Evolutionary conservation across 37 sponge, comb jelly and placozoan genomes (phyloP), one percentile per base, ranked within the genome.

Genomic region (Chondrosia reniformis): DNA sequence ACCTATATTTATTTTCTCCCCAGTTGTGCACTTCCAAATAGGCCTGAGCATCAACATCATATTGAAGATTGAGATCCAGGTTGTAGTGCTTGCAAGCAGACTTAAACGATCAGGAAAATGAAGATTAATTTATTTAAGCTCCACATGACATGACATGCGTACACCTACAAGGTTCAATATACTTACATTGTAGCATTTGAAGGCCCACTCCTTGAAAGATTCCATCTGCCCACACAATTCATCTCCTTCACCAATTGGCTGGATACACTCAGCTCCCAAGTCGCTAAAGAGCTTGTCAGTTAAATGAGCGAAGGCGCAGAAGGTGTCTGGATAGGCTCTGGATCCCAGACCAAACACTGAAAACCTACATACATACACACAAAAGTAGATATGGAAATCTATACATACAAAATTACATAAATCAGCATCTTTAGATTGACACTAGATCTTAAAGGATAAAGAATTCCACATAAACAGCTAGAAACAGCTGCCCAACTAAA

Each of bases 281-380:
- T 86, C 87, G 10, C 64, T 76, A 25, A 95, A 72, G 30, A 88
- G 73, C 33, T 80, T 83, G 82, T 95, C 93, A 56, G 89, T 46
- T 1, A 87, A 75, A 41, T 88, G 87, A 15, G 85, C 93, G 83
- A 95, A 95, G 2, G 84, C 83, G 67, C 93, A 92, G 77, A 95
- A 95, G 17, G 74, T 74, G 76, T 95, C 78, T 22, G 87, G 86
- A 63, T 92, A 95, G 22, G 93, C 93, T 32, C 89, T 80, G 34
- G 96, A 95, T 10, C 96, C 96, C 49, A 95, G 79, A 21, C 87
- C 96, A 92, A 95, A 95, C 36, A 89, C 90, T 17, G 86, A 78
- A 89, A 80, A 89, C 67, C 90, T 89, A 41, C 54, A 15, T 12
- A 49, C 15, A 15, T 49, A 15, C 15, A 15, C 54, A 49, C 15